phyloP scores from a whole-genome alignment of 2,113 vertebrate species.

The Mobula birostris region DNA sequence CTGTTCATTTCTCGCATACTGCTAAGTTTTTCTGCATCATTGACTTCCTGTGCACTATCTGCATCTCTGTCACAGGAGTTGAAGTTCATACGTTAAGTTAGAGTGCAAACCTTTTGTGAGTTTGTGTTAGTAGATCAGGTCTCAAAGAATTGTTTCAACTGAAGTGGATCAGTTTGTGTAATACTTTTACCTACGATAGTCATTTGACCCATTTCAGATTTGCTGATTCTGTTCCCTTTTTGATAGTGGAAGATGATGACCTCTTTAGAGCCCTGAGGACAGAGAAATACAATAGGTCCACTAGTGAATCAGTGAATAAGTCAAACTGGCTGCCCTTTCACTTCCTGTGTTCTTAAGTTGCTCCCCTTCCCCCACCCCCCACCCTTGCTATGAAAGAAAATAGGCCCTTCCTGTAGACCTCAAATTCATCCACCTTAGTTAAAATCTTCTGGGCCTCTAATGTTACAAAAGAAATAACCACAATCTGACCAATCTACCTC shows the following conservation, averaged over 20 bases:
- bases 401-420: too few species aligned
- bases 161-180: background rate
- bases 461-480: too few species aligned
- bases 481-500: too few species aligned
- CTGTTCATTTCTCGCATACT: background rate
- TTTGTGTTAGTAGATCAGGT: background rate
- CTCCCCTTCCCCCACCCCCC: too few species aligned
- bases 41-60: background rate
- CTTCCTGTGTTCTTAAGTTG: background rate
- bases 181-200: background rate
- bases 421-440: too few species aligned
- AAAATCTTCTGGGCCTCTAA: too few species aligned
- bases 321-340: background rate
- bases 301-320: background rate
- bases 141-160: background rate
- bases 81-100: background rate
- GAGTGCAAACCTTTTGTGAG: background rate
- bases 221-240: background rate
- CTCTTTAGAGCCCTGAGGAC: background rate
- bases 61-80: background rate
- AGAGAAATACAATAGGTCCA: background rate
- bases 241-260: background rate
- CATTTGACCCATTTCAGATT: background rate
- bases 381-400: too few species aligned
- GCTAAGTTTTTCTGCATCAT: background rate